phyloP scores from a whole-genome alignment of 2,888 invertebrate species.

The Dasypolia templi region DNA sequence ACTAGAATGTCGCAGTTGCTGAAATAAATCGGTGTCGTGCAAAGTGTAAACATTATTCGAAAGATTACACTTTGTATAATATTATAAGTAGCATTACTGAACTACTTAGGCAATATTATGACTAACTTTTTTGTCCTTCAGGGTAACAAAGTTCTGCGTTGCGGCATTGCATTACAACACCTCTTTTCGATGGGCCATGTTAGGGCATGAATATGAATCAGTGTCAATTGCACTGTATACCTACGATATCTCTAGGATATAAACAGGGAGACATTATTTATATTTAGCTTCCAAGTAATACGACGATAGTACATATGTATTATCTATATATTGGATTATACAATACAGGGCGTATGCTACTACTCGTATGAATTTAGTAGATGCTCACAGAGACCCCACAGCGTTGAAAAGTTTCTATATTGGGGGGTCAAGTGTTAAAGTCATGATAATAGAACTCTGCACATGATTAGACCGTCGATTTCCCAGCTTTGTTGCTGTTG shows the following conservation, averaged over 20 bases:
- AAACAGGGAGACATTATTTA: slow-evolving; percentile 2
- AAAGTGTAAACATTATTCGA: slow-evolving; percentile 32
- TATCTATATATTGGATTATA: not conserved
- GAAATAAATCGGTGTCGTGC: slow-evolving; percentile 25
- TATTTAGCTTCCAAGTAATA: not conserved
- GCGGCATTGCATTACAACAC: slow-evolving; percentile 3
- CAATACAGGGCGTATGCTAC: not conserved
- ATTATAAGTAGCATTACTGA: not conserved
- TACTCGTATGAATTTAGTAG: not conserved
- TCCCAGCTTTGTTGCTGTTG: too few species aligned
- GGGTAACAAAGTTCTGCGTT: not conserved
- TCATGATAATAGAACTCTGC: too few species aligned
- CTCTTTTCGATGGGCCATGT: not conserved
- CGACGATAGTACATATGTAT: not conserved
- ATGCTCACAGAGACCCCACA: not conserved
- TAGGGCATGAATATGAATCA: slow-evolving; percentile 4
- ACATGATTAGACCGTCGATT: too few species aligned
- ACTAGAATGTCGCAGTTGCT: slow-evolving; percentile 37
- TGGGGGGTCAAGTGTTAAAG: not conserved
- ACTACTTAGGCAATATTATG: not conserved
- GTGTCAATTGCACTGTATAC: not conserved
- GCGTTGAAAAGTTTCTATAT: not conserved
- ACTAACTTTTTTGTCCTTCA: slow-evolving; percentile 16
- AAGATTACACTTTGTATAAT: slow-evolving; percentile 2
- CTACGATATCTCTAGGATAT: slow-evolving; percentile 15